phyloP scores from a whole-genome alignment of 1,140 invertebrate genomes.

The Bombus consobrinus region DNA sequence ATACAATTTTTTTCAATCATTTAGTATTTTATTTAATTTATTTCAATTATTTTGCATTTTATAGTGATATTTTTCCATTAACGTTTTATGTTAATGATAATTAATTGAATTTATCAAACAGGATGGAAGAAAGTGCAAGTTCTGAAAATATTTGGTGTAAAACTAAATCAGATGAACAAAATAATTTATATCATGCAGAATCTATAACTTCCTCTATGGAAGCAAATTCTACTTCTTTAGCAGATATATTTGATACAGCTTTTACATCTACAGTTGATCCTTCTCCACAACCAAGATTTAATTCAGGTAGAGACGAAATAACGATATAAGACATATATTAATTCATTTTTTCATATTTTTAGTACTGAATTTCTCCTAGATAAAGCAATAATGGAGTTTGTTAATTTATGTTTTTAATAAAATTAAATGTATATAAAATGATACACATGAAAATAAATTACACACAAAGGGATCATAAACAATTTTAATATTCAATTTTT shows the following conservation, averaged over 20 bases:
- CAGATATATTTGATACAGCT: constrained; percentile 84
- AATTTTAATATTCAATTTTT: neutral
- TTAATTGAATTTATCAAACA: constrained; percentile 46
- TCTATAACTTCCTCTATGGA: constrained; percentile 75
- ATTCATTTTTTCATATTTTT: constrained; percentile 23
- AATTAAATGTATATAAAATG: neutral
- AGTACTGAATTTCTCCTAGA: neutral
- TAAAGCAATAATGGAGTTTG: neutral
- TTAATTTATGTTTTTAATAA: neutral
- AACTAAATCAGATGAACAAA: constrained; percentile 74
- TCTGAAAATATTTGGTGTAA: constrained; percentile 77
- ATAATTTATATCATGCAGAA: constrained; percentile 75
- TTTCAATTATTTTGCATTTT: neutral
- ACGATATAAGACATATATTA: neutral
- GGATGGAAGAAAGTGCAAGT: constrained; percentile 76
- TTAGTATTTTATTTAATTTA: constrained; percentile 26
- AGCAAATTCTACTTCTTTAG: constrained; percentile 81
- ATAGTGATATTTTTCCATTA: neutral
- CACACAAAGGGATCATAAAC: neutral
- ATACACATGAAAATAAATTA: too few species aligned
- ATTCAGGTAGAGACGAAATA: constrained; percentile 72
- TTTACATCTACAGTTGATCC: constrained; percentile 83
- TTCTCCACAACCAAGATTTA: constrained; percentile 78
- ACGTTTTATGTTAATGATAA: neutral
- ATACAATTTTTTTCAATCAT: neutral